Evolutionary conservation across 2,888 invertebrate species (phyloP), one percentile per base, ranked within the genome.

Genomic region (Cordilura impudica): DNA sequence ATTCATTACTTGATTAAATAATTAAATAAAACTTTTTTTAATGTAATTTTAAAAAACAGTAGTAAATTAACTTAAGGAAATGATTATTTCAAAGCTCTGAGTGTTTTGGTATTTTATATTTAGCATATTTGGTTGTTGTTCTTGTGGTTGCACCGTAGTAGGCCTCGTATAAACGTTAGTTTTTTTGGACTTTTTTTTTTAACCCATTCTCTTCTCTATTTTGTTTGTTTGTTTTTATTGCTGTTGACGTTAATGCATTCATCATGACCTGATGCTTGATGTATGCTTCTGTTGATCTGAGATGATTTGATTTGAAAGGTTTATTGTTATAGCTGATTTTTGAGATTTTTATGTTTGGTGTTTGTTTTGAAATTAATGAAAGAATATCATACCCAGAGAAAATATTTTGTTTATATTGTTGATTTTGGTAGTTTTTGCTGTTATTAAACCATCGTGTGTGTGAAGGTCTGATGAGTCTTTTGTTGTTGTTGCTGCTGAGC

Each of bases 401-500:
- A 63, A 26, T 10, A 47, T 6, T 26, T n/a, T 26, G 3, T 23
- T 66, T 70, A 39, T 23, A 35, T 66, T 53, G 39, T 21, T 39
- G 19, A 26, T 18, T 16, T 31, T 29, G 2, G 35, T 19, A 49
- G 23, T 49, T 47, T 66, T 72, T 69, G 58, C 35, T 10, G 16
- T 21, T 31, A 47, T 54, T 84, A 87, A 66, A 87, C 87, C 75
- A 86, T 84, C 72, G 87, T 88, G 21, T 84, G 87, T 83, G 75
- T 82, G 76, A 75, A 84, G 83, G 75, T 66, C 8, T 77, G n/a
- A n/a, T n/a, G 21, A 23, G 81, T 49, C 47, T 53, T 60, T 45
- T 69, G 75, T 51, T 60, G 81, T 49, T 56, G 70, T 16, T 51
- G 67, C 10, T 56, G 67, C 10, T 67, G 71, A 23, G 49, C 2